These are phyloP conservation scores for Syngnathus scovelli DNA, from an alignment of 2,113 vertebrate species.

Conservation along the genomic window DNA sequence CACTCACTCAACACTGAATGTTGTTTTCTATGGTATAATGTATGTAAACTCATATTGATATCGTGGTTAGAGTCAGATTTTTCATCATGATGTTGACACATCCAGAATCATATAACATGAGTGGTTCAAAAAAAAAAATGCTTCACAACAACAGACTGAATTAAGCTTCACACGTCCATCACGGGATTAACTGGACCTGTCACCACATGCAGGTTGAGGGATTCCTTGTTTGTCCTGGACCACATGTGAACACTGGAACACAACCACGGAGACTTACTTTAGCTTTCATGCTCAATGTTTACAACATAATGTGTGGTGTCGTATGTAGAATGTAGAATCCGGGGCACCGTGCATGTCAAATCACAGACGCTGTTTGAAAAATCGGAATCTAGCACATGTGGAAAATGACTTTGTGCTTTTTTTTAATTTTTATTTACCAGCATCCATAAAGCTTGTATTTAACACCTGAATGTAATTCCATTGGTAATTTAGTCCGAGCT, in stretches of 20 bases:
- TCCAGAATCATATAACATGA: background rate
- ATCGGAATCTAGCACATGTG: conserved; percentile 11
- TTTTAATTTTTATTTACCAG: background rate
- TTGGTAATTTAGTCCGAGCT: background rate
- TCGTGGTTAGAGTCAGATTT: background rate
- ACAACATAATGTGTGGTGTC: conserved; percentile 18
- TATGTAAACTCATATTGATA: conserved; percentile 25
- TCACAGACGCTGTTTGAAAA: conserved; percentile 31
- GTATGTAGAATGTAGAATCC: conserved; percentile 47
- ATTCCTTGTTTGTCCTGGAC: background rate
- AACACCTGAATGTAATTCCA: background rate
- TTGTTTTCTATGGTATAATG: conserved; percentile 20
- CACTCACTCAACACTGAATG: background rate
- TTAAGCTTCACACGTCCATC: background rate
- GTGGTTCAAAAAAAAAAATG: background rate
- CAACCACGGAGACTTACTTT: background rate
- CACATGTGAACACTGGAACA: background rate
- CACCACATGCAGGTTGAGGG: background rate
- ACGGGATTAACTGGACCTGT: background rate
- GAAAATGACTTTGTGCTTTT: background rate
- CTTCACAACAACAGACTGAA: background rate
- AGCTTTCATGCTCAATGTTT: conserved; percentile 35
- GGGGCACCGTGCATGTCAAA: conserved; percentile 50
- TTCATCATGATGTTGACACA: too few relatives aligned
- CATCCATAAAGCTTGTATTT: background rate